Percentiles rank a stretch among this genome's conserved stretches.
Conservation (phyloP, 2,888 invertebrate species). For the Sesia apiformis region DNA sequence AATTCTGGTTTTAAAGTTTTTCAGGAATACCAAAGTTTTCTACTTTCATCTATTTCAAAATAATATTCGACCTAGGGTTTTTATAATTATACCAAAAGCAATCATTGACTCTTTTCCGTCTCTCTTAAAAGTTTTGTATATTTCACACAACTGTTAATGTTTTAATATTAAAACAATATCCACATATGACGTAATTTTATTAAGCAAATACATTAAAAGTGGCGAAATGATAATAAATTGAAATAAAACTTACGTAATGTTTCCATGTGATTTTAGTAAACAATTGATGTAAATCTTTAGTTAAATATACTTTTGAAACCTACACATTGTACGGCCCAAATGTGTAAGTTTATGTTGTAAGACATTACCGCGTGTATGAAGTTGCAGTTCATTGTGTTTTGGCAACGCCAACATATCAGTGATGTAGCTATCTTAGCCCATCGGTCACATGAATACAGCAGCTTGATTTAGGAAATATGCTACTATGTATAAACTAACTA, state of each 20-base stretch:
- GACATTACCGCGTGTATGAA: neutral
- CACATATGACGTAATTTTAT: too few relatives aligned
- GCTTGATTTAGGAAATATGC: too few relatives aligned
- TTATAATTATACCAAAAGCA: neutral
- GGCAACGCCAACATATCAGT: neutral
- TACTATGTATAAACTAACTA: neutral
- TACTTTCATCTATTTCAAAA: constrained; percentile 1
- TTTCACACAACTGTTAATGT: too few relatives aligned
- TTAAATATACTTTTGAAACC: neutral
- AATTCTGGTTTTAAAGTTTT: constrained; percentile 41
- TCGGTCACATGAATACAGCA: neutral
- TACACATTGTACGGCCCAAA: neutral
- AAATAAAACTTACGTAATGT: too few relatives aligned
- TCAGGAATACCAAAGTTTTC: constrained; percentile 16
- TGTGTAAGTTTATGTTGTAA: neutral
- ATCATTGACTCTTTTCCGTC: too few relatives aligned
- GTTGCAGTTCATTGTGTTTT: neutral
- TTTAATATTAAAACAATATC: too few relatives aligned
- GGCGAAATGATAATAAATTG: too few relatives aligned
- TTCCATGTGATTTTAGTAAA: too few relatives aligned
- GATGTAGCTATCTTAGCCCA: neutral
- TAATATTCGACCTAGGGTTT: neutral
- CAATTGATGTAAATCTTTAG: too few relatives aligned
- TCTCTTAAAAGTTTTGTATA: too few relatives aligned
- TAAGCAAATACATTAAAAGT: too few relatives aligned